Conservation (phyloP, 2,113 vertebrate genomes). For the Uropsilus gracilis region DNA sequence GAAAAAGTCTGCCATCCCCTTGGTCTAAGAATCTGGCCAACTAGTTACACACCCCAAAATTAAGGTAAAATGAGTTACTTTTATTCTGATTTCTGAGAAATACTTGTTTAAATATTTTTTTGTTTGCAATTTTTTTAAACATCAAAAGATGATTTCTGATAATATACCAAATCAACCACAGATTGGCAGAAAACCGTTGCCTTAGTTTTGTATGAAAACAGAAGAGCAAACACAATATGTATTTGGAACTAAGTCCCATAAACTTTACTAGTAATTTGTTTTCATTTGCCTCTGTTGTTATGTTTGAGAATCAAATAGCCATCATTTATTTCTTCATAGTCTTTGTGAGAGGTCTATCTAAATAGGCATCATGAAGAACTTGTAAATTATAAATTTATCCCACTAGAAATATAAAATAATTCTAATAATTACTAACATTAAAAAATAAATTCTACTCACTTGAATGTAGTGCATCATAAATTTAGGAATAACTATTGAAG, state of each 20-base stretch:
- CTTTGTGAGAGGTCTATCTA: not conserved
- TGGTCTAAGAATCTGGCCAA: not conserved
- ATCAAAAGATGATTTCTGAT: not conserved
- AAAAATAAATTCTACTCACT: not conserved
- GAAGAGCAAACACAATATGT: not conserved
- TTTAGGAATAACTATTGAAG: not conserved
- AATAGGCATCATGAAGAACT: not conserved
- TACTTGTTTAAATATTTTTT: not conserved
- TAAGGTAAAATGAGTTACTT: conserved; percentile 9
- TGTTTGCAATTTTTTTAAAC: not conserved
- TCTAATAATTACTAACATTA: not conserved
- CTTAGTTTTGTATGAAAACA: conserved; percentile 16
- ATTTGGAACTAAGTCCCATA: not conserved
- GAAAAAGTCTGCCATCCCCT: not conserved
- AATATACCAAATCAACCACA: not conserved
- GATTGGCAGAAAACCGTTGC: not conserved
- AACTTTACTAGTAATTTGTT: not conserved
- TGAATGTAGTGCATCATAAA: not conserved
- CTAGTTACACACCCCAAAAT: not conserved
- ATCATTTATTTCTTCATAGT: not conserved
- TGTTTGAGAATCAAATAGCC: not conserved
- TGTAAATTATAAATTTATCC: not conserved
- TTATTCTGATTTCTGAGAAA: not conserved
- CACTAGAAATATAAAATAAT: not conserved
- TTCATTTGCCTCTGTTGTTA: not conserved